These are phyloP conservation scores for Oryctolagus cuniculus DNA, from an alignment of 2,113 vertebrate species.

Conservation along the genomic window mOryCun1.1 NC_091453.1:108938001-108938500, in stretches of 20 bases:
- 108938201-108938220: slow-evolving; percentile 62
- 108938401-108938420: slow-evolving; percentile 75
- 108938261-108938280: slow-evolving; percentile 74
- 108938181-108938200: neutral
- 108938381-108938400: slow-evolving; percentile 67
- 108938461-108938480: slow-evolving; percentile 75
- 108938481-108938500: slow-evolving; percentile 47
- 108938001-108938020: slow-evolving; percentile 14
- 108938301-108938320: slow-evolving; percentile 71
- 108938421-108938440: slow-evolving; percentile 72
- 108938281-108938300: slow-evolving; percentile 14
- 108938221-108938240: slow-evolving; percentile 61
- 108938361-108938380: slow-evolving; percentile 55
- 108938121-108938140: slow-evolving; percentile 14
- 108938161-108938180: neutral
- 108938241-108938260: slow-evolving; percentile 70
- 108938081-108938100: neutral
- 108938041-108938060: slow-evolving; percentile 34
- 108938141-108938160: neutral
- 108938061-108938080: neutral
- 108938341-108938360: slow-evolving; percentile 79
- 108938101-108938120: neutral
- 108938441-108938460: slow-evolving; percentile 60
- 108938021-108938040: slow-evolving; percentile 9
- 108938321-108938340: slow-evolving; percentile 69